Evolutionary conservation across 2,888 invertebrate genomes (phyloP).

Genomic region (Nemurella pictetii): DNA sequence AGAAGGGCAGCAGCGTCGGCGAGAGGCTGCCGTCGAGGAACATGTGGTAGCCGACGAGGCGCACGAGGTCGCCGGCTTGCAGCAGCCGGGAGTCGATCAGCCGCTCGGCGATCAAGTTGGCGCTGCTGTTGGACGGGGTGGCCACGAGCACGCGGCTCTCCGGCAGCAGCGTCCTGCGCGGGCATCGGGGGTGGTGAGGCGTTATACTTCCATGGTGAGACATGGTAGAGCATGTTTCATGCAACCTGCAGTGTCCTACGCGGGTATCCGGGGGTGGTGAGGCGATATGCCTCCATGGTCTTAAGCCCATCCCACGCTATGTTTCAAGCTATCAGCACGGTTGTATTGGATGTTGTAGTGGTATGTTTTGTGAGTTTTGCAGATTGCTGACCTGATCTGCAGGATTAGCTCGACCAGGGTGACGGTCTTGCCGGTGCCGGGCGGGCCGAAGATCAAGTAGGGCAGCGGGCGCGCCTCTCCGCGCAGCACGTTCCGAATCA

Average conservation of each 20-base stretch:
- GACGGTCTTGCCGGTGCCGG: slow-evolving; percentile 84
- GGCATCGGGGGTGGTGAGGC: no score
- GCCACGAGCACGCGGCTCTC: slow-evolving; percentile 70
- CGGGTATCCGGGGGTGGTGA: no score
- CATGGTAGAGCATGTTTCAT: no score
- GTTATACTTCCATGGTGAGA: no score
- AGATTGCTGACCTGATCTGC: slow-evolving; percentile 66
- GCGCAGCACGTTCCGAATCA: slow-evolving; percentile 74
- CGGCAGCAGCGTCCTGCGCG: background rate
- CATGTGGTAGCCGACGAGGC: slow-evolving; percentile 71
- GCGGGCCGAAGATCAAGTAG: slow-evolving; percentile 82
- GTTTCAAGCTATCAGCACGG: background rate
- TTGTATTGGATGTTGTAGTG: no score
- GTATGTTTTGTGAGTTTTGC: no score
- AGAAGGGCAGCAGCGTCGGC: slow-evolving; percentile 67
- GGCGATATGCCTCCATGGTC: no score
- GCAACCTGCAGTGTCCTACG: no score
- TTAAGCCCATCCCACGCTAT: no score
- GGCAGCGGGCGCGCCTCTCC: slow-evolving; percentile 80
- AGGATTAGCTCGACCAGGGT: slow-evolving; percentile 84
- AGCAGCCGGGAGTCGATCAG: slow-evolving; percentile 69
- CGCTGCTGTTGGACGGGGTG: slow-evolving; percentile 91
- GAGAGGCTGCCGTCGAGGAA: slow-evolving; percentile 66
- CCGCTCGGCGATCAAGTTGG: slow-evolving; percentile 80
- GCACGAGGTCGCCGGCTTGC: slow-evolving; percentile 73